Conservation (phyloP, 2,797 vertebrate species). For the Euthynnus affinis region DNA sequence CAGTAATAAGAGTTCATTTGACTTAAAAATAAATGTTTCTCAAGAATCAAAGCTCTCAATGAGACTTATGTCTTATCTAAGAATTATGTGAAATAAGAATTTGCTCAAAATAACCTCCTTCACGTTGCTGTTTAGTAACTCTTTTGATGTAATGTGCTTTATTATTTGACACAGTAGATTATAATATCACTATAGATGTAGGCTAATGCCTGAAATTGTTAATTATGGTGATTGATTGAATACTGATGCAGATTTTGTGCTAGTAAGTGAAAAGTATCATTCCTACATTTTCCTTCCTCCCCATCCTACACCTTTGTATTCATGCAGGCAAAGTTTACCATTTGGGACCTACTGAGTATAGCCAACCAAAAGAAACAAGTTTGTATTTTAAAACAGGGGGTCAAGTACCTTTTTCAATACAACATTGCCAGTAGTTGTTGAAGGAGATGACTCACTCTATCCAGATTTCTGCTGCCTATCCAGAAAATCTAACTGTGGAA, state of each 20-base stretch:
- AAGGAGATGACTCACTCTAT: neutral
- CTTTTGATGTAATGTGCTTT: conserved; percentile 7
- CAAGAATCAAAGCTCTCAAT: conserved; percentile 18
- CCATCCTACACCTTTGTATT: too few relatives aligned
- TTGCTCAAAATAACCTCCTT: conserved; percentile 18
- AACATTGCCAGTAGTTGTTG: conserved; percentile 5
- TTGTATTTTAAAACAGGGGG: neutral
- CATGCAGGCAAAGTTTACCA: neutral
- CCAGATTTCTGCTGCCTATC: neutral
- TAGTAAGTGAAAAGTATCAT: neutral
- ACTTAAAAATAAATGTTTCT: conserved; percentile 35
- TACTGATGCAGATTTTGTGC: neutral
- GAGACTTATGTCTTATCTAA: conserved; percentile 10
- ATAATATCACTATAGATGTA: neutral
- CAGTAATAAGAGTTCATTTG: conserved; percentile 20
- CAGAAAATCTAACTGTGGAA: neutral
- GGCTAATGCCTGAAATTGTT: conserved; percentile 8
- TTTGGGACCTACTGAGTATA: conserved; percentile 1
- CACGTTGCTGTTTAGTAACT: conserved; percentile 1
- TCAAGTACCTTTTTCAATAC: conserved; percentile 24
- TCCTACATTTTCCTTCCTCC: too few relatives aligned
- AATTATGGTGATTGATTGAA: neutral
- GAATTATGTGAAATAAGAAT: conserved; percentile 16
- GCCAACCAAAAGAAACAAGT: neutral
- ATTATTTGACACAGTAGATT: conserved; percentile 6